phyloP scores from a whole-genome alignment of 2,888 invertebrate genomes.

The Brenthis hecate region DNA sequence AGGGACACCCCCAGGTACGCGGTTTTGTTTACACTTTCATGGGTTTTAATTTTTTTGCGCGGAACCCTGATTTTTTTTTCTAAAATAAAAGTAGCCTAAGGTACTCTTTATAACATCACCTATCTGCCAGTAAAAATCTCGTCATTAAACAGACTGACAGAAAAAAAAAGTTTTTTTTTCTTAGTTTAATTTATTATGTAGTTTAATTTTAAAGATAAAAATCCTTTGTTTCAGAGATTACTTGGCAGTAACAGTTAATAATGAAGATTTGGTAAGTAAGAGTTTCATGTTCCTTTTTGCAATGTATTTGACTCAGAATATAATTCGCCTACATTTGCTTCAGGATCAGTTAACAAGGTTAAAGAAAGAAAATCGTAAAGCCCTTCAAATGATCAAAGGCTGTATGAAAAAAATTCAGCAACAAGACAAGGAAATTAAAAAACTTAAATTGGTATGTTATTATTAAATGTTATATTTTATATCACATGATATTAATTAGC shows the following conservation, averaged over 20 bases:
- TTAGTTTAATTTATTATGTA: too few relatives aligned
- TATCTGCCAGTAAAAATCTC: too few relatives aligned
- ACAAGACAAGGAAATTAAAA: slow-evolving; percentile 76
- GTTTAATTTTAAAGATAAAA: neutral
- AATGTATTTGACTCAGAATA: neutral
- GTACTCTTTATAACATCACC: too few relatives aligned
- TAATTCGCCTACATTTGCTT: slow-evolving; percentile 34
- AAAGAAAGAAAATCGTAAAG: slow-evolving; percentile 80
- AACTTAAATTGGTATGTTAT: slow-evolving; percentile 65
- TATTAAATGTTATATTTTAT: neutral
- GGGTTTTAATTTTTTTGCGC: too few relatives aligned
- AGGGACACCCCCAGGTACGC: too few relatives aligned
- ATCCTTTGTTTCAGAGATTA: slow-evolving; percentile 60
- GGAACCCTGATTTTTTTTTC: too few relatives aligned
- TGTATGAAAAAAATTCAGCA: slow-evolving; percentile 81
- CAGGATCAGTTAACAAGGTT: slow-evolving; percentile 75
- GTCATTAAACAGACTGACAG: too few relatives aligned
- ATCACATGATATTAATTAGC: too few relatives aligned
- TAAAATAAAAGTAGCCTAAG: too few relatives aligned
- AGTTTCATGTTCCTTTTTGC: neutral
- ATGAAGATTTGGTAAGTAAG: slow-evolving; percentile 63
- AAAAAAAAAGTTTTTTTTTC: too few relatives aligned
- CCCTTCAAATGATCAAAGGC: slow-evolving; percentile 81
- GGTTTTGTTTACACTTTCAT: too few relatives aligned
- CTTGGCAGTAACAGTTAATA: slow-evolving; percentile 63